These are phyloP conservation scores for Lasioglossum pauxillum DNA, from an alignment of 2,888 invertebrate species.

Conservation along the genomic window DNA sequence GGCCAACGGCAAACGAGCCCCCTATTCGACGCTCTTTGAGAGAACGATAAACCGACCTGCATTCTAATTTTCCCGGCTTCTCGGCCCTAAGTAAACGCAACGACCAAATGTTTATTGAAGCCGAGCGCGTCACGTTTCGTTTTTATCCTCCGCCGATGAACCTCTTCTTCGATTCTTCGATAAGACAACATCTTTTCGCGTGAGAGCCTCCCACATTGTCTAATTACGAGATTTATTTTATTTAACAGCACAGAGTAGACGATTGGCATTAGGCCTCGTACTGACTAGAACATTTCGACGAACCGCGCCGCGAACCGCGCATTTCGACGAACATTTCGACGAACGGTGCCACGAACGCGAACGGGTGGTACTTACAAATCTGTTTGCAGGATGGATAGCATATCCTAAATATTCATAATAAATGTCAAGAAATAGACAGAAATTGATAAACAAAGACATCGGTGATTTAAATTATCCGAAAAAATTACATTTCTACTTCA, in stretches of 20 bases:
- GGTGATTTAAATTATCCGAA: too few relatives aligned
- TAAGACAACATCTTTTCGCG: background rate
- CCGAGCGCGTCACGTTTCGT: background rate
- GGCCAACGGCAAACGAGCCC: conserved; percentile 39
- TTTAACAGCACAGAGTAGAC: too few relatives aligned
- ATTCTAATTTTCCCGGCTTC: conserved; percentile 45
- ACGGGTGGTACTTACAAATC: too few relatives aligned
- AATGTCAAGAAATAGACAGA: too few relatives aligned
- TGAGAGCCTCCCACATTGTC: background rate
- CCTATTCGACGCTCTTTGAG: conserved; percentile 32
- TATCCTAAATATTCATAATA: too few relatives aligned
- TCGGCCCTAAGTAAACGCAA: conserved; percentile 33
- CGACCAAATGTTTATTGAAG: conserved; percentile 41
- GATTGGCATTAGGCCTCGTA: background rate
- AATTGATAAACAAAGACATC: too few relatives aligned
- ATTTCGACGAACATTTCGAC: too few relatives aligned
- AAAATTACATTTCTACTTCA: too few relatives aligned
- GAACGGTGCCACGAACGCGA: too few relatives aligned
- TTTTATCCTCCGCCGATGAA: background rate
- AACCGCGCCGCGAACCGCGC: too few relatives aligned
- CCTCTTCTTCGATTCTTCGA: background rate
- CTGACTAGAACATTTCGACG: too few relatives aligned
- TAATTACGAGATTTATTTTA: background rate
- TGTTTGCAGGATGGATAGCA: too few relatives aligned
- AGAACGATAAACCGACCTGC: conserved; percentile 47